Evolutionary conservation across 2,797 vertebrate genomes (phyloP), one percentile per base, ranked within the genome.

Genomic region (Adrianichthys oophorus): DNA sequence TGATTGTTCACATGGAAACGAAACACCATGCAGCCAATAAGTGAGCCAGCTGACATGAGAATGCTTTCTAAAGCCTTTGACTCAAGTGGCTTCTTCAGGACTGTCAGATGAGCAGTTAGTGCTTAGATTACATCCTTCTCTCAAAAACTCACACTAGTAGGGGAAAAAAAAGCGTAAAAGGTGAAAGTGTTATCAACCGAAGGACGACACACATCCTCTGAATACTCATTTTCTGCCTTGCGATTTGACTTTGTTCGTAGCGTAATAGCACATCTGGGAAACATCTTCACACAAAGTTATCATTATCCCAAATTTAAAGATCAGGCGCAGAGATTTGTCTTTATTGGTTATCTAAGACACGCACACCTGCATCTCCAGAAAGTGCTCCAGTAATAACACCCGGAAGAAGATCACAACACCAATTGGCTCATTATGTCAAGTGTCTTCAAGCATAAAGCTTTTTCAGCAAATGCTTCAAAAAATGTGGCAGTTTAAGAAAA

Each of bases 1-100:
- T 63, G 80, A 87, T 85, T 84, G 87, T 88, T 90, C 82, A 74
- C 85, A 89, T 87, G 84, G 86, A 89, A 88, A 89, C 81, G 55
- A 63, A 84, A 85, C 74, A 67, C 66, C 77, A 58, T 49, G 55
- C 68, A 76, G 62, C 72, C 78, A 76, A 69, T 74, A 66, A 78
- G 63, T 64, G 55, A 72, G 66, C 55, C 52, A 56, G 62, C 69
- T 65, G 78, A 82, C 74, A 72, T 50, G 55, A 65, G 68, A 80
- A 74, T 61, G 79, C 58, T 56, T 79, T 84, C 67, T 66, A 54
- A 74, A 68, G 70, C 50, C 50, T 76, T 68, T 72, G 45, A 68
- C 63, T 76, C 7, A 79, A 81, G 82, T 76, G 76, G 73, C 65
- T 70, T 84, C 71, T 79, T 78, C 63, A 69, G 29, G 26, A 41